Conservation (phyloP, 2,113 vertebrate species). For the Eleginops maclovinus region DNA sequence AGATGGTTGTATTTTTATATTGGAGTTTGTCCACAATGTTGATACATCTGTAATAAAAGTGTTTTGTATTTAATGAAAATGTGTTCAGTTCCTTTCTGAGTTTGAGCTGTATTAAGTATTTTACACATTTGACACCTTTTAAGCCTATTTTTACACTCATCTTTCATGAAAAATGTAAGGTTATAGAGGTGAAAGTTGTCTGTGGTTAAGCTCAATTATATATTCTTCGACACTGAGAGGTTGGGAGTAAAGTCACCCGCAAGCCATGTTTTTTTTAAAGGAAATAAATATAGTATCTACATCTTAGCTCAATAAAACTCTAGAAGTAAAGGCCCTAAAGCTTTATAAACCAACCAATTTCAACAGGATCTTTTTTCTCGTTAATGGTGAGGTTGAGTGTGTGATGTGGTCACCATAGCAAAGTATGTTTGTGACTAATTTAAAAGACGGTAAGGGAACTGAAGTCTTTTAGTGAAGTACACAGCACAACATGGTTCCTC, state of each 20-base stretch:
- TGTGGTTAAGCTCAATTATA: neutral
- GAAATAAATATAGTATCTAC: neutral
- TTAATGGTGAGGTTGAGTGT: neutral
- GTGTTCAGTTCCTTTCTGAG: conserved; percentile 10
- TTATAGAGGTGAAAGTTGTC: neutral
- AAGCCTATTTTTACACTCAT: neutral
- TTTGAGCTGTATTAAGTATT: neutral
- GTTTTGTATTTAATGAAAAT: conserved; percentile 45
- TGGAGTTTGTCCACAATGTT: conserved; percentile 28
- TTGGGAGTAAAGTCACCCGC: too few relatives aligned
- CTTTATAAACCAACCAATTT: neutral
- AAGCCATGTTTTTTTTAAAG: neutral
- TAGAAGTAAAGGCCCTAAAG: neutral
- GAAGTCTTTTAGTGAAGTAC: conserved; percentile 7
- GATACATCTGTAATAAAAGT: conserved; percentile 53
- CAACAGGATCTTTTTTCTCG: neutral
- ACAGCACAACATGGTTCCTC: conserved; percentile 19
- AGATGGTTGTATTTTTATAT: conserved; percentile 37
- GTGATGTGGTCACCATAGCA: neutral
- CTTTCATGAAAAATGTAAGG: neutral
- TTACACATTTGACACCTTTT: neutral
- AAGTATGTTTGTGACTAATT: neutral
- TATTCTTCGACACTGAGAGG: neutral
- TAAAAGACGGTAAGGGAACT: conserved; percentile 10
- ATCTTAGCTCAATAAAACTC: neutral